Percentiles rank a stretch among this genome's conserved stretches.
Evolutionary conservation across 2,888 invertebrate genomes (phyloP).

Genomic region (Nephrotoma guestfalica): DNA sequence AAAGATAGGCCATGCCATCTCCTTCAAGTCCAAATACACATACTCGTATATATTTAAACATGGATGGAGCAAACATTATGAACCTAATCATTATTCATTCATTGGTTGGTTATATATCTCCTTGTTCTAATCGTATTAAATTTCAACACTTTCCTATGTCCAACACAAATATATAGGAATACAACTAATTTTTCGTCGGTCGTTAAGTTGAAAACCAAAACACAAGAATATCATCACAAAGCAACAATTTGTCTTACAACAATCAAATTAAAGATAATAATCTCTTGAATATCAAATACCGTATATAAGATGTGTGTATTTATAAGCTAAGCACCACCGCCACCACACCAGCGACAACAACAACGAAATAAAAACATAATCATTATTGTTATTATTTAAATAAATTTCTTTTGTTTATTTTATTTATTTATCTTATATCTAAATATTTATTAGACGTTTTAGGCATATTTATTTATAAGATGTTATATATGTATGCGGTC

Average conservation of each 20-base stretch:
- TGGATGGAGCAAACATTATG: not conserved
- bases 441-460: not conserved
- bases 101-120: not conserved
- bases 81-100: not conserved
- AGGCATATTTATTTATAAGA: not conserved
- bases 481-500: not conserved
- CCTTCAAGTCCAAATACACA: not conserved
- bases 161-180: not conserved
- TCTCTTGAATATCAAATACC: not conserved
- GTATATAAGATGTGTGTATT: not conserved
- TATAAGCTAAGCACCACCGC: not conserved
- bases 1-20: not conserved
- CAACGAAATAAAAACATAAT: not conserved
- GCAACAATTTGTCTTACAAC: not conserved
- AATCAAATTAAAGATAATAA: not conserved
- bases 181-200: not conserved
- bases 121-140: not conserved
- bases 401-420: not conserved
- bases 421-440: not conserved
- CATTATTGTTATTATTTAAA: not conserved
- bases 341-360: not conserved
- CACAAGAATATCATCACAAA: not conserved
- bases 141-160: not conserved
- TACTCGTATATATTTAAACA: not conserved
- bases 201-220: not conserved